Evolutionary conservation across 2,113 vertebrate genomes (phyloP).

Genomic region (Mastomys natalensis): DNA sequence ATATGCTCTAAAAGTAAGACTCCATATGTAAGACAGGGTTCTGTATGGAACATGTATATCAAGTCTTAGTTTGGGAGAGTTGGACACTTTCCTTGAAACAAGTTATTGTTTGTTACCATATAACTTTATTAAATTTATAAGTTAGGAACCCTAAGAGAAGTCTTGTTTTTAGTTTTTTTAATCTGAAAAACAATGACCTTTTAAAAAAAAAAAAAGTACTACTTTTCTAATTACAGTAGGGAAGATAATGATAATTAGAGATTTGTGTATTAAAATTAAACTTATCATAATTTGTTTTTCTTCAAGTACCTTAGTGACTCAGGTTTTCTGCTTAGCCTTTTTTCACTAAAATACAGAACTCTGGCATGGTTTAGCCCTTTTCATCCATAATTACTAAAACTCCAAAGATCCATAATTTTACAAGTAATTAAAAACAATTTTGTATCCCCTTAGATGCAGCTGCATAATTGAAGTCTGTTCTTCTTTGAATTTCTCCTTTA

Average conservation of each 20-base stretch:
- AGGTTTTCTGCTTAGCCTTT: neutral
- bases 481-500: neutral
- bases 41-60: slow-evolving; percentile 10
- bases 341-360: neutral
- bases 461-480: neutral
- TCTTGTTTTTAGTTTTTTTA: slow-evolving; percentile 56
- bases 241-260: slow-evolving; percentile 15
- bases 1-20: slow-evolving; percentile 9
- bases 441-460: slow-evolving; percentile 16
- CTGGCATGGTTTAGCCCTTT: neutral
- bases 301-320: neutral
- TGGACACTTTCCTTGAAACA: slow-evolving; percentile 45
- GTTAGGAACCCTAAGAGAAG: slow-evolving; percentile 51
- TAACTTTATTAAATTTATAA: slow-evolving; percentile 52
- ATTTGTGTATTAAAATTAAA: slow-evolving; percentile 51
- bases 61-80: slow-evolving; percentile 17
- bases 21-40: neutral
- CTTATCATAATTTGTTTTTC: neutral
- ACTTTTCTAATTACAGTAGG: slow-evolving; percentile 55
- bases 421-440: slow-evolving; percentile 37
- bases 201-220: slow-evolving; percentile 56
- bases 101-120: slow-evolving; percentile 49
- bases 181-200: slow-evolving; percentile 56
- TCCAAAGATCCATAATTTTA: slow-evolving; percentile 23
- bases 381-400: slow-evolving; percentile 32